These are phyloP conservation scores for Petrolisthes manimaculis DNA, from an alignment of 2,888 invertebrate species.

Conservation along the genomic window DNA sequence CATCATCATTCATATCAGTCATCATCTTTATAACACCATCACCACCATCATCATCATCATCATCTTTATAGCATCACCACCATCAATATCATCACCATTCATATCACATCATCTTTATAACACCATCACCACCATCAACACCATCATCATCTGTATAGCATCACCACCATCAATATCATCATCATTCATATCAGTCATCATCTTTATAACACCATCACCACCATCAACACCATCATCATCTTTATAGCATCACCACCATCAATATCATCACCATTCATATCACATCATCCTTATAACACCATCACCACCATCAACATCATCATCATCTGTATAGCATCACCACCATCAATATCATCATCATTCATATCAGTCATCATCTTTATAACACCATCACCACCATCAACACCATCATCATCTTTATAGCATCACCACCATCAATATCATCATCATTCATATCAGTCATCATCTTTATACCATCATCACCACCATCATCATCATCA, in stretches of 20 bases:
- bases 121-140: neutral
- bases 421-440: too few relatives aligned
- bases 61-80: neutral
- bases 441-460: too few relatives aligned
- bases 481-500: neutral
- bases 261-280: neutral
- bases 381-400: too few relatives aligned
- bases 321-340: neutral
- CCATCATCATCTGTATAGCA: neutral
- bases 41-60: conserved; percentile 8
- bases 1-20: too few relatives aligned
- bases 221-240: neutral
- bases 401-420: too few relatives aligned
- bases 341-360: neutral
- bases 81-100: conserved; percentile 8
- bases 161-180: neutral
- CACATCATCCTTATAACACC: neutral
- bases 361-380: too few relatives aligned
- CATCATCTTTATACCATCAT: neutral
- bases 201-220: neutral
- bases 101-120: neutral
- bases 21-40: neutral
- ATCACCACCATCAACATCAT: neutral
- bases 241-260: conserved; percentile 9
- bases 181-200: too few relatives aligned